Conservation (phyloP, 2,113 vertebrate genomes). For the Rhinopomastus cyanomelas region DNA sequence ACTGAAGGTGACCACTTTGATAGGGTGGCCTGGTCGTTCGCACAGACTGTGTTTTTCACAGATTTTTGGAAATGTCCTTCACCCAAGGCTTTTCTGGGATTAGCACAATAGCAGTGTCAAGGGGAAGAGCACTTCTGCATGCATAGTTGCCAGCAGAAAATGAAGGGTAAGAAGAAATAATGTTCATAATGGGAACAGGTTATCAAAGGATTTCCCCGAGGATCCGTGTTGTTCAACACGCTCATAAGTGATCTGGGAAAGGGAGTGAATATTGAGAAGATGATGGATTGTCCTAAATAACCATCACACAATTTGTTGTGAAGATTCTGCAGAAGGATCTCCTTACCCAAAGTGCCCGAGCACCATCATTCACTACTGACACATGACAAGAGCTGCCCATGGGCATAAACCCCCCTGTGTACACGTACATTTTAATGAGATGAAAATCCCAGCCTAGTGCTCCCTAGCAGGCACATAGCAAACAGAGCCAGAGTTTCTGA, state of each 20-base stretch:
- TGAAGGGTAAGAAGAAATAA: not conserved
- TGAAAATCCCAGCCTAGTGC: not conserved
- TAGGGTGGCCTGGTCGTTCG: not conserved
- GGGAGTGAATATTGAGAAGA: not conserved
- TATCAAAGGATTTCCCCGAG: not conserved
- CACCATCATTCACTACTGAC: not conserved
- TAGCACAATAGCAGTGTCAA: not conserved
- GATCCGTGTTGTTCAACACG: not conserved
- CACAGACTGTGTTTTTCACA: not conserved
- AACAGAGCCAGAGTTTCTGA: not conserved
- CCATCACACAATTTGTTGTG: no score
- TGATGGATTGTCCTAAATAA: no score
- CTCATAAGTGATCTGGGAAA: not conserved
- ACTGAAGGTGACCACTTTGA: not conserved
- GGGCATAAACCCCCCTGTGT: not conserved
- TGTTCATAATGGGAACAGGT: not conserved
- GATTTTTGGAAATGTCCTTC: not conserved
- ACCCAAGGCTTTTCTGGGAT: not conserved
- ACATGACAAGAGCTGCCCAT: not conserved
- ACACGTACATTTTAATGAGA: not conserved
- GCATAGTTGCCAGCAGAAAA: not conserved
- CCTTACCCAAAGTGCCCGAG: not conserved
- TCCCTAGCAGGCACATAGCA: not conserved
- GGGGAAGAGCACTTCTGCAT: conserved; percentile 3
- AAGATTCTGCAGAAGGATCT: not conserved